Evolutionary conservation across 1,140 invertebrate species (phyloP), one percentile per base, ranked within the genome.

Genomic region (Drosophila gunungcola): DNA sequence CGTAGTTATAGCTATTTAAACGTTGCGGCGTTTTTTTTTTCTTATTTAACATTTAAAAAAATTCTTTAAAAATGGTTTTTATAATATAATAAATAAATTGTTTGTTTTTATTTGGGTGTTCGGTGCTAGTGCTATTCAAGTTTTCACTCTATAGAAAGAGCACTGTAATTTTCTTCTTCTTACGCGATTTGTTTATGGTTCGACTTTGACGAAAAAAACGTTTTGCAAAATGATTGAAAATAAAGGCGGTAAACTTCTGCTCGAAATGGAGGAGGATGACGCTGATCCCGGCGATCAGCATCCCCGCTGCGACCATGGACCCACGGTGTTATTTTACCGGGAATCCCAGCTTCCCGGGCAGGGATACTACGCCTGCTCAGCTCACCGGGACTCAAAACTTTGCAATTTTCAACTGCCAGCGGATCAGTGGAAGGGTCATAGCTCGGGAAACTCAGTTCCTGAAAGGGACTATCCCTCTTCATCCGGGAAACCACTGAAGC

Each of bases 301-400:
- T 58, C 83, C 83, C 6, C 53, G 68, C 25, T 88, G 84, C 34
- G 16, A 42, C 3, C 84, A 88, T 48, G 84, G 84, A 6, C 84
- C 84, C 16, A 80, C 85, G 61, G 92, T 65, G 85, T 45, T 89
- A 5, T 89, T 89, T 25, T 80, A 89, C 49, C 54, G 84, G 2
- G 64, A 77, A 39, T 91, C 89, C 32, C 73, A 76, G 25, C 88
- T 77, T 10, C 62, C 73, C 4, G 88, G 76, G 1, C 88, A 93
- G 67, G 93, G 94, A 65, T 97, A 95, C 92, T 97, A 94, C 92
- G 95, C 95, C 1, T 98, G 97, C 91, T 95, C 97, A 2, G 96
- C 96, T 3, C 97, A 95, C 82, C 94, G 97, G 62, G 95, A 97
- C 80, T 91, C 94, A 70, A 97, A 96, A 85, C 92, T 95, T 1